Base-by-base conservation (phyloP, 92 coral and sea anemone genomes). In the Phenganax subtilis region DNA sequence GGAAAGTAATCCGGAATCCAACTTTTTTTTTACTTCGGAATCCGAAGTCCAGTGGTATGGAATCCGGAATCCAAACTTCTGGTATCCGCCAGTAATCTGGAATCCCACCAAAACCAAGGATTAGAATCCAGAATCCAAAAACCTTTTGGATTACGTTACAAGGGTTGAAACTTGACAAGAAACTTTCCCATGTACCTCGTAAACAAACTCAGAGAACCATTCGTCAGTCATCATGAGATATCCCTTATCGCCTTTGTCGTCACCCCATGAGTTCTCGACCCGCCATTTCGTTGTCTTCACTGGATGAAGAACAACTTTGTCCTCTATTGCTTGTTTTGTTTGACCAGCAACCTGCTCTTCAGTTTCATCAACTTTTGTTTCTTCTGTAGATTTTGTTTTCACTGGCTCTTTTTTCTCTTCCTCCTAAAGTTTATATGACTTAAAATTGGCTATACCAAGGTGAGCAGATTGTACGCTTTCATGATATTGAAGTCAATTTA, bases 241-340 rank as follows among this genome's bases (percentile, higher is more conserved):
- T 1, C 98, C 98, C 80, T 93, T 93, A 75, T 94, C 96, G 8
- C 91, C 93, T 61, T 90, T 92, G 79, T 91, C 98, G 71, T 94
- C 98, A 15, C 98, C 97, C 98, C 98, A 94, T 69, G 98, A 94
- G 79, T 94, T 94, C 83, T 96, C 99, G 9, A 96, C 99, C 54
- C 99, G 89, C 99, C 99, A 96, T 83, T 96, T 96, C 7, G 87
- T 90, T 65, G 97, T 92, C 75, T 89, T 84, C 30, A 96, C 51
- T 30, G 94, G 94, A 20, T 75, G 88, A 64, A 86, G 83, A 3
- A 85, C 66, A 12, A 70, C 88, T 47, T 87, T 85, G 29, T 84
- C 84, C 0, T 75, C 87, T 11, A 28, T 88, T 6, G 72, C 57
- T 56, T 79, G 84, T 73, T 69, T 77, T 80, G 85, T 75, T 54